These are phyloP conservation scores for Rhabdomys dilectus DNA, from an alignment of 2,113 vertebrate species.

Conservation along the genomic window DNA sequence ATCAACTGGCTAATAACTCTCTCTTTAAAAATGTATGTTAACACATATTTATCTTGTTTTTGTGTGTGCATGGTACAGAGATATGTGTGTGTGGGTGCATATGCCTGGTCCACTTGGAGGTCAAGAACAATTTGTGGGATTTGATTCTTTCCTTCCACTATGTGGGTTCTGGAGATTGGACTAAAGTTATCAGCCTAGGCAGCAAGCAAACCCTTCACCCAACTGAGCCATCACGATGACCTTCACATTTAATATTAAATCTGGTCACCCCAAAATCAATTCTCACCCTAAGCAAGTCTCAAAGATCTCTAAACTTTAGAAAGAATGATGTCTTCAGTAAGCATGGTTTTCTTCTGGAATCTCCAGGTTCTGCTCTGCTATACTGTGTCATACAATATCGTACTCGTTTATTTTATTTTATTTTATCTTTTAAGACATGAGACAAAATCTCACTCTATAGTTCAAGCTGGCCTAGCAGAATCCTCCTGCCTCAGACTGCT, in stretches of 20 bases:
- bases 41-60: neutral
- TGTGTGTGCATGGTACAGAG: neutral
- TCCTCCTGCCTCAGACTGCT: neutral
- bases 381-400: neutral
- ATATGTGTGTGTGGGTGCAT: neutral
- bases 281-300: neutral
- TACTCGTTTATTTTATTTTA: neutral
- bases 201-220: neutral
- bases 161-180: neutral
- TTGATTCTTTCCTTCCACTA: neutral
- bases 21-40: neutral
- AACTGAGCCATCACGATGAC: neutral
- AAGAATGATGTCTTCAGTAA: slow-evolving; percentile 20
- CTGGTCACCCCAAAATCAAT: neutral
- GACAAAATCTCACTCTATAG: neutral
- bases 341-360: slow-evolving; percentile 18
- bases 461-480: neutral
- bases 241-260: slow-evolving; percentile 53
- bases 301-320: slow-evolving; percentile 23
- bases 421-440: neutral
- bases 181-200: neutral
- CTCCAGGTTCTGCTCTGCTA: neutral
- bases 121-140: neutral
- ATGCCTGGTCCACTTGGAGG: neutral
- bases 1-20: neutral